A percentile compares a stretch with the other conserved stretches of the same genome.
These are phyloP conservation scores for Hermaeophaga mercurialis DNA, from an alignment of 2,888 invertebrate species.

Conservation along the genomic window DNA sequence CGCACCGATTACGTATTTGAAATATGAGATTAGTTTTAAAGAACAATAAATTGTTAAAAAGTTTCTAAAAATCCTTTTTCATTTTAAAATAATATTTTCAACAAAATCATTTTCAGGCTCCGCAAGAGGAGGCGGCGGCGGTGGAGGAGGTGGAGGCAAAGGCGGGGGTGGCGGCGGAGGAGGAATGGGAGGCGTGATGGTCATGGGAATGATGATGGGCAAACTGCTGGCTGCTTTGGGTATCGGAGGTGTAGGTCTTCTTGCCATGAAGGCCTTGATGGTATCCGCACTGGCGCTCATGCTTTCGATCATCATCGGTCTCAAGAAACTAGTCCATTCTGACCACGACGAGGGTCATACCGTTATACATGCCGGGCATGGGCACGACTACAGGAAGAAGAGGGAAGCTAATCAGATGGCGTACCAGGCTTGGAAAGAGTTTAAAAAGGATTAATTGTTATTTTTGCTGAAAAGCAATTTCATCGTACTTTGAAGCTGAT, in stretches of 20 bases:
- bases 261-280: slow-evolving; percentile 72
- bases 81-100: no score
- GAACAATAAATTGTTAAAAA: no score
- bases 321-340: slow-evolving; percentile 70
- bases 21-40: no score
- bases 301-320: slow-evolving; percentile 75
- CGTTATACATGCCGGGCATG: slow-evolving; percentile 64
- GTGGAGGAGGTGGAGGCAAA: slow-evolving; percentile 57
- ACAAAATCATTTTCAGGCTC: slow-evolving; percentile 63
- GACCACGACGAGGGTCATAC: slow-evolving; percentile 59
- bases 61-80: not conserved
- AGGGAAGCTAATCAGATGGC: slow-evolving; percentile 55
- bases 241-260: slow-evolving; percentile 73
- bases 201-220: slow-evolving; percentile 76
- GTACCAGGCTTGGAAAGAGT: slow-evolving; percentile 57
- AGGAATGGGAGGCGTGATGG: slow-evolving; percentile 62
- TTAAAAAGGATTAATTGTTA: slow-evolving; percentile 41
- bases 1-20: not conserved
- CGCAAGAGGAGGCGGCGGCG: slow-evolving; percentile 62
- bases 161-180: slow-evolving; percentile 55
- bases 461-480: no score
- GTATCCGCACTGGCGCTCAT: slow-evolving; percentile 74
- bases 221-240: slow-evolving; percentile 78
- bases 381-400: slow-evolving; percentile 60
- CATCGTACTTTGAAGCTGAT: no score